A percentile compares a stretch with the other conserved stretches of the same genome.
Evolutionary conservation across 2,888 invertebrate species (phyloP).

Genomic region (Cacoxenus indagator): DNA sequence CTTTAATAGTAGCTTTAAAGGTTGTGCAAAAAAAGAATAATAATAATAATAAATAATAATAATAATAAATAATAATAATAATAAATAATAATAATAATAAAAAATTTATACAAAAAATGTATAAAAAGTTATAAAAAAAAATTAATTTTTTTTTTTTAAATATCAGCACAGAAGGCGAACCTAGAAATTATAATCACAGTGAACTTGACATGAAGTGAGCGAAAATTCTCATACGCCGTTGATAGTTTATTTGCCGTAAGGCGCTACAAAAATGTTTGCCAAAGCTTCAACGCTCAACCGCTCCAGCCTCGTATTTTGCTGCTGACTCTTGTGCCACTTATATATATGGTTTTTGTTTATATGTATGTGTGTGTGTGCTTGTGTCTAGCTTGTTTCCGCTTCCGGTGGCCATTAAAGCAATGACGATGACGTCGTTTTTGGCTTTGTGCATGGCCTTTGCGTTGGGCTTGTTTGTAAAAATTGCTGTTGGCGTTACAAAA

Average conservation of each 20-base stretch:
- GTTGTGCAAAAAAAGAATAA: too few species aligned
- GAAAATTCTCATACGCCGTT: slow-evolving; percentile 34
- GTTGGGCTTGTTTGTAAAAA: background rate
- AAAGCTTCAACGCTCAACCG: background rate
- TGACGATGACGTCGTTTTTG: background rate
- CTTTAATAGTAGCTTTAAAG: background rate
- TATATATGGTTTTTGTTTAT: background rate
- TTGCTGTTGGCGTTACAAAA: background rate
- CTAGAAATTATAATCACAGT: slow-evolving; percentile 41
- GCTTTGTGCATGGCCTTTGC: background rate
- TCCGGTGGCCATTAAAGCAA: slow-evolving; percentile 7
- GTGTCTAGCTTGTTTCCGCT: slow-evolving; percentile 11
- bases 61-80: too few species aligned
- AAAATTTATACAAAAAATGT: too few species aligned
- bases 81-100: too few species aligned
- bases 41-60: too few species aligned
- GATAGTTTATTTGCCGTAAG: slow-evolving; percentile 22
- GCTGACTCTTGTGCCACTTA: background rate
- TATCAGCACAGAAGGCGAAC: slow-evolving; percentile 24
- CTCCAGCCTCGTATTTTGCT: background rate
- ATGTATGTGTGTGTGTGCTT: background rate
- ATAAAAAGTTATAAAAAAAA: too few species aligned
- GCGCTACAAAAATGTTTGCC: background rate
- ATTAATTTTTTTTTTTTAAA: too few species aligned
- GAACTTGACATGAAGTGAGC: slow-evolving; percentile 41